Conservation (phyloP, 2,888 invertebrate species). For the Agrilus biguttatus region DNA sequence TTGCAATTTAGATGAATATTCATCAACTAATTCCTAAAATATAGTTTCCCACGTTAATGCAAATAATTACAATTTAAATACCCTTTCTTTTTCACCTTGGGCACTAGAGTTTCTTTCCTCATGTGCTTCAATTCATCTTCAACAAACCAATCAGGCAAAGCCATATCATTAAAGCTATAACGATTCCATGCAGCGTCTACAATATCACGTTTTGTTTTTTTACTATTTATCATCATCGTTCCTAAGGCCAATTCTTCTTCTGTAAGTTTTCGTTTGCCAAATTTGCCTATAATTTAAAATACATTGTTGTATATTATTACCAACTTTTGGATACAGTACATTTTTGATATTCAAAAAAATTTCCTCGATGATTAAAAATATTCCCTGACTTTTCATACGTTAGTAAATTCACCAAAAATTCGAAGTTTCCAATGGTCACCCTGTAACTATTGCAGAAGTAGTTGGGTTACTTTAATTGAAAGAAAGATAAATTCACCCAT, state of each 20-base stretch:
- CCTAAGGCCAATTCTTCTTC: slow-evolving; percentile 88
- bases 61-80: neutral
- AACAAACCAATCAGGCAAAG: slow-evolving; percentile 91
- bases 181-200: slow-evolving; percentile 87
- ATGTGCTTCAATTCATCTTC: slow-evolving; percentile 88
- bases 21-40: slow-evolving; percentile 59
- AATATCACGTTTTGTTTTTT: slow-evolving; percentile 80
- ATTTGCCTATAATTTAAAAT: slow-evolving; percentile 14
- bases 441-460: too few species aligned
- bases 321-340: too few species aligned
- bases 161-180: slow-evolving; percentile 80
- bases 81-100: slow-evolving; percentile 34
- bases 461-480: too few species aligned
- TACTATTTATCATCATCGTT: slow-evolving; percentile 77
- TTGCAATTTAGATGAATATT: slow-evolving; percentile 67
- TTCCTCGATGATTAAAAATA: too few species aligned
- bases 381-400: too few species aligned
- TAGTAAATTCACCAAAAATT: too few species aligned
- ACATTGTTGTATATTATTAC: neutral
- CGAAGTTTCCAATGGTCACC: too few species aligned
- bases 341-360: too few species aligned
- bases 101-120: slow-evolving; percentile 69
- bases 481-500: too few species aligned
- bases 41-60: neutral
- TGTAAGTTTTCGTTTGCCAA: slow-evolving; percentile 55